These are phyloP conservation scores for Lycaena phlaeas DNA, from an alignment of 2,888 invertebrate genomes.

Conservation along the genomic window DNA sequence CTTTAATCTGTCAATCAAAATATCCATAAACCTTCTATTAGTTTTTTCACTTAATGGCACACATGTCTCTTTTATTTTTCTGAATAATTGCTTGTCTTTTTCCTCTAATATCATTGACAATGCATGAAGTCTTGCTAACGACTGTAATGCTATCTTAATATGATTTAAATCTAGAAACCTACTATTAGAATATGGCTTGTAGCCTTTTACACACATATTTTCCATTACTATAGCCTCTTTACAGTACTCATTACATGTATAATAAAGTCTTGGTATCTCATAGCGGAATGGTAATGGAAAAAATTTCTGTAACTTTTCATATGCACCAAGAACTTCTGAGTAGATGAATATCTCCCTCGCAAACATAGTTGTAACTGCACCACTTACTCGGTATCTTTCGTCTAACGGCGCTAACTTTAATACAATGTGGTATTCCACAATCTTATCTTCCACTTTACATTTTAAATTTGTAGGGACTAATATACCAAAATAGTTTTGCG, in stretches of 20 bases:
- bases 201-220: constrained; percentile 43
- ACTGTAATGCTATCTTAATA: constrained; percentile 34
- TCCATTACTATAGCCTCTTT: constrained; percentile 48
- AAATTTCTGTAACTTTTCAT: constrained; percentile 30
- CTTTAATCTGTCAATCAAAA: constrained; percentile 43
- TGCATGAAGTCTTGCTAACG: constrained; percentile 49
- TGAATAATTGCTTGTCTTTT: constrained; percentile 27
- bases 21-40: constrained; percentile 43
- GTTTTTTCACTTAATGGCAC: constrained; percentile 36
- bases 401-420: constrained; percentile 56
- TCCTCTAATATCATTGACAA: constrained; percentile 44
- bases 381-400: constrained; percentile 50
- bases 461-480: constrained; percentile 41
- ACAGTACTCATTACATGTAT: constrained; percentile 37
- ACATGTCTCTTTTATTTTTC: constrained; percentile 34
- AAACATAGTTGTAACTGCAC: constrained; percentile 50
- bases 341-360: constrained; percentile 51
- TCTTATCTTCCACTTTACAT: constrained; percentile 25
- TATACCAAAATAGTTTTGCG: constrained; percentile 58
- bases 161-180: constrained; percentile 46
- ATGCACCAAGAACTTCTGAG: constrained; percentile 34
- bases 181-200: constrained; percentile 32
- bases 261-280: constrained; percentile 43
- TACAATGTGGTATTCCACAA: constrained; percentile 31
- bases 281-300: constrained; percentile 21